A percentile compares a stretch with the other conserved stretches of the same genome.
These are phyloP conservation scores for Trichechus manatus DNA, from an alignment of 2,113 vertebrate species.

Conservation along the genomic window DNA sequence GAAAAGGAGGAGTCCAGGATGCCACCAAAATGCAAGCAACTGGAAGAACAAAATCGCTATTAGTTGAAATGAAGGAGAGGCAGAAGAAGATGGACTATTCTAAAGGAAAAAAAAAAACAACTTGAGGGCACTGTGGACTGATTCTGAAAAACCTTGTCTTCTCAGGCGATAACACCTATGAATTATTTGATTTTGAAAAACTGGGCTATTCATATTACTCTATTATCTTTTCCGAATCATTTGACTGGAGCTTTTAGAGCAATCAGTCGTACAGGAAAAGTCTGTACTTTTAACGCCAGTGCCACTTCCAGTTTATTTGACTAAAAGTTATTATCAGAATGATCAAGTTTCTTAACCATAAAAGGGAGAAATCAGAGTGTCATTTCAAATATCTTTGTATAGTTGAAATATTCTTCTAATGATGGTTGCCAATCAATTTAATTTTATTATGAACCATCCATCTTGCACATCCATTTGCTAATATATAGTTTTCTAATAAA, in stretches of 20 bases:
- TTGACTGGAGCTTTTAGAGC: neutral
- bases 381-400: neutral
- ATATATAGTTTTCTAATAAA: slow-evolving; percentile 29
- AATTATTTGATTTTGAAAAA: slow-evolving; percentile 22
- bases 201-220: neutral
- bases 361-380: neutral
- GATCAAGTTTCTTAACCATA: slow-evolving; percentile 29
- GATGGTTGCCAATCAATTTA: slow-evolving; percentile 42
- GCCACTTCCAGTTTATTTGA: slow-evolving; percentile 28
- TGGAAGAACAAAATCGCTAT: too few relatives aligned
- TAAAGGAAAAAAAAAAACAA: neutral
- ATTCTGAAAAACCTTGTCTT: neutral
- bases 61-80: too few relatives aligned
- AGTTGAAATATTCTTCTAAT: slow-evolving; percentile 54
- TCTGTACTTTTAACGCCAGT: neutral
- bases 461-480: slow-evolving; percentile 39
- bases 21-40: too few relatives aligned
- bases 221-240: neutral
- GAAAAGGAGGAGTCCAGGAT: too few relatives aligned
- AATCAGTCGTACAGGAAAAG: neutral
- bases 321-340: neutral
- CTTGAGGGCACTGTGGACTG: neutral
- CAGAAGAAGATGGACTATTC: neutral
- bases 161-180: neutral
- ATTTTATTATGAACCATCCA: slow-evolving; percentile 30